phyloP scores from a whole-genome alignment of 2,797 vertebrate genomes.

The Pseudochirops cupreus region DNA sequence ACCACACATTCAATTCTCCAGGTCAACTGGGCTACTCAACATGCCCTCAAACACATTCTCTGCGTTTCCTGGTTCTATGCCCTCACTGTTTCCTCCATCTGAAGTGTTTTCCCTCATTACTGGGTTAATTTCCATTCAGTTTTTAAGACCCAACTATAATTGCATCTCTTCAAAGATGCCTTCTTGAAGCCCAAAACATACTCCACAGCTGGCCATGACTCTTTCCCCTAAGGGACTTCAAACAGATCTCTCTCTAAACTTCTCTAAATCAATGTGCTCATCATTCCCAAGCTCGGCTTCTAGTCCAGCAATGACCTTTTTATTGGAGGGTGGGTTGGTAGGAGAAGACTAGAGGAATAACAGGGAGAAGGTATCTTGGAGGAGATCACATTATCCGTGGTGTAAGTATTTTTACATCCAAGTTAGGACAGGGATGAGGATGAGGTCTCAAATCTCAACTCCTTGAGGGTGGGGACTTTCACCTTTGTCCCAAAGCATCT shows the following conservation, averaged over 20 bases:
- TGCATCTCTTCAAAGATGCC: not conserved
- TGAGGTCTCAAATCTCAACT: not conserved
- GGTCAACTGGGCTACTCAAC: not conserved
- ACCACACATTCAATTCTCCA: not conserved
- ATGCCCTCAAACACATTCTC: not conserved
- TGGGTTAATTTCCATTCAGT: not conserved
- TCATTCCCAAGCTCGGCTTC: not conserved
- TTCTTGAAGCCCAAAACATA: not conserved
- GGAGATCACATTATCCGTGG: not conserved
- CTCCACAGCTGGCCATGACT: not conserved
- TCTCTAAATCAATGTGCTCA: not conserved
- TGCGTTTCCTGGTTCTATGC: not conserved
- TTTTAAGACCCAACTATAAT: not conserved
- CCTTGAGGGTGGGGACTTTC: not conserved
- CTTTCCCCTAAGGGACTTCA: not conserved
- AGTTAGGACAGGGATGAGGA: not conserved
- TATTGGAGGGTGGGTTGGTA: not conserved
- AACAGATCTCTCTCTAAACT: not conserved
- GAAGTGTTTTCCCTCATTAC: not conserved
- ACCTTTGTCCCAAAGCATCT: not conserved
- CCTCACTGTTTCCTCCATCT: not conserved
- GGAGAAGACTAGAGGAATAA: not conserved
- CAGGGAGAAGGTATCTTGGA: not conserved
- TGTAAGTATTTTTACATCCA: not conserved
- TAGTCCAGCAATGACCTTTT: not conserved